These are phyloP conservation scores for Xenopus borealis DNA, from an alignment of 2,113 vertebrate species.

Conservation along the genomic window DNA sequence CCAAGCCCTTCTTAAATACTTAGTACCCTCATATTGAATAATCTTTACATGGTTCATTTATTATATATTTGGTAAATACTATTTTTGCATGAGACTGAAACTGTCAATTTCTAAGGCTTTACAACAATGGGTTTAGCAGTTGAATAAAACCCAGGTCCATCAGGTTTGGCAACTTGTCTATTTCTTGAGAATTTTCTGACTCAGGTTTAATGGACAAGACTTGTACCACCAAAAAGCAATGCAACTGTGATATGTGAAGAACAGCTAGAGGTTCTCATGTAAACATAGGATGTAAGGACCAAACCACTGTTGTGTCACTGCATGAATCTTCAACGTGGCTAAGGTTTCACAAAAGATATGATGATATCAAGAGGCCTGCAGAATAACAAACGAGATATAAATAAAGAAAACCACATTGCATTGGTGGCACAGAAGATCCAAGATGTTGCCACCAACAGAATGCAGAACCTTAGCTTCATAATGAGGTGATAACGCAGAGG, in stretches of 20 bases:
- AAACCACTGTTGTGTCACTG: not conserved
- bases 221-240: constrained; percentile 51
- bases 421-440: not conserved
- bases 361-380: not conserved
- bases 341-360: constrained; percentile 6
- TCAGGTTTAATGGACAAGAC: constrained; percentile 34
- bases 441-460: not conserved
- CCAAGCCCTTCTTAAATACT: too few species aligned
- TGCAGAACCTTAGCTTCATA: not conserved
- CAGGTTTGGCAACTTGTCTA: constrained; percentile 52
- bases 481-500: constrained; percentile 46
- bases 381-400: constrained; percentile 3
- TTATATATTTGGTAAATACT: too few species aligned
- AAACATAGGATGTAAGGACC: constrained; percentile 40
- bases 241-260: constrained; percentile 47
- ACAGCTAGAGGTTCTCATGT: constrained; percentile 48
- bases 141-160: constrained; percentile 54
- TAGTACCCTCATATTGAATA: too few species aligned
- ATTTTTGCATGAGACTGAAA: too few species aligned
- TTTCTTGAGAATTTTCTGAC: not conserved
- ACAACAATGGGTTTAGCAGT: constrained; percentile 53
- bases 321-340: not conserved
- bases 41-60: too few species aligned
- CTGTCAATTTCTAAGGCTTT: constrained; percentile 50
- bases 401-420: not conserved